A percentile compares a stretch with the other conserved stretches of the same genome.
Evolutionary conservation across 2,797 vertebrate genomes (phyloP).

Genomic region (Lindbergichthys nudifrons): DNA sequence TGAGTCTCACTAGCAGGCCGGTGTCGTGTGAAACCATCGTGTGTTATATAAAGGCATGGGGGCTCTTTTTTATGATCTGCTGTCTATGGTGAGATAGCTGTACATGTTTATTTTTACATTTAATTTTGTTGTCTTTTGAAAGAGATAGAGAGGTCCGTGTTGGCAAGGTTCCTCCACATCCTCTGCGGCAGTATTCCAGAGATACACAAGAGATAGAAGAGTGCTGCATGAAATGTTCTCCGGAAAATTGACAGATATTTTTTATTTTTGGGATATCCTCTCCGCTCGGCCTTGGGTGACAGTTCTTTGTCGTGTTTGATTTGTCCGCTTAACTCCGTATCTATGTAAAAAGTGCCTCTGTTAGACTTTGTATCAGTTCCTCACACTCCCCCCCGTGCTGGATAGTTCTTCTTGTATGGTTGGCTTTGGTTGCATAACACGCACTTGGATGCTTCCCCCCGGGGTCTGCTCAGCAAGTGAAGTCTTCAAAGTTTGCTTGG

Average conservation of each 20-base stretch:
- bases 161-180: conserved; percentile 71
- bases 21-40: conserved; percentile 57
- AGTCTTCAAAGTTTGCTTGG: conserved; percentile 98
- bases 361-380: conserved; percentile 57
- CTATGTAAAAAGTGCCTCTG: conserved; percentile 68
- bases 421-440: conserved; percentile 84
- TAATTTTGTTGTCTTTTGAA: conserved; percentile 44
- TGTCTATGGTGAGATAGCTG: conserved; percentile 61
- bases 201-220: conserved; percentile 62
- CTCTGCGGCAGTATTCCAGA: conserved; percentile 82
- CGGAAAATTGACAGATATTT: conserved; percentile 57
- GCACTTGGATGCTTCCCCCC: conserved; percentile 54
- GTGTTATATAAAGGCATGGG: conserved; percentile 79
- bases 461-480: conserved; percentile 91
- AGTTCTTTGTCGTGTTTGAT: conserved; percentile 51
- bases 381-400: conserved; percentile 46
- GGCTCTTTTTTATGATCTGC: conserved; percentile 54
- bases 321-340: conserved; percentile 44
- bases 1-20: conserved; percentile 67
- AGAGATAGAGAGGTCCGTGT: conserved; percentile 57
- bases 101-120: conserved; percentile 54
- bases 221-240: conserved; percentile 70
- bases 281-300: conserved; percentile 49
- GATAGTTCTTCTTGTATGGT: conserved; percentile 74
- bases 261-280: conserved; percentile 59